Conservation (phyloP, 1,140 invertebrate genomes). For the Heliconius congener region DNA sequence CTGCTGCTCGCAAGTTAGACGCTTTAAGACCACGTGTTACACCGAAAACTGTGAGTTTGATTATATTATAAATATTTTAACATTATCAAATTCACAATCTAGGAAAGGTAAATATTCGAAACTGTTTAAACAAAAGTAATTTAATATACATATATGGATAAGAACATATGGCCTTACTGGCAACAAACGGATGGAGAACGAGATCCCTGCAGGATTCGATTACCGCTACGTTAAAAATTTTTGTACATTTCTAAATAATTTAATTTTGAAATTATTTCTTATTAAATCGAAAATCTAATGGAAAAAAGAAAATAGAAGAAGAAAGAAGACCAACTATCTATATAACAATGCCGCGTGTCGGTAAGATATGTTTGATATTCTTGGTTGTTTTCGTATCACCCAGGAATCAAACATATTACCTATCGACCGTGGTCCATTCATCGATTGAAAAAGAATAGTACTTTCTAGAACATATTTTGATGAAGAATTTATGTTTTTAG, state of each 20-base stretch:
- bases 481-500: neutral
- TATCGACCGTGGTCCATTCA: conserved; percentile 81
- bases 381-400: conserved; percentile 97
- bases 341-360: conserved; percentile 71
- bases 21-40: conserved; percentile 91
- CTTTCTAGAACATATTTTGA: no score
- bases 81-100: no score
- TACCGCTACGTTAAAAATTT: no score
- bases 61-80: neutral
- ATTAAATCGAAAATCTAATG: neutral
- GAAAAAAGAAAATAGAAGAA: conserved; percentile 21
- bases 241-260: no score
- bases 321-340: conserved; percentile 31
- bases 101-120: no score
- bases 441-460: neutral
- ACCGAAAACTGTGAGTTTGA: conserved; percentile 74
- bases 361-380: conserved; percentile 99
- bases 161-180: no score
- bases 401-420: conserved; percentile 99
- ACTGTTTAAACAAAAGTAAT: no score
- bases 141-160: no score
- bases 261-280: neutral
- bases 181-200: no score
- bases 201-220: no score
- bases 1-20: conserved; percentile 97